These are phyloP conservation scores for Wiebesia pumilae DNA, from an alignment of 1,140 invertebrate species.

Conservation along the genomic window DNA sequence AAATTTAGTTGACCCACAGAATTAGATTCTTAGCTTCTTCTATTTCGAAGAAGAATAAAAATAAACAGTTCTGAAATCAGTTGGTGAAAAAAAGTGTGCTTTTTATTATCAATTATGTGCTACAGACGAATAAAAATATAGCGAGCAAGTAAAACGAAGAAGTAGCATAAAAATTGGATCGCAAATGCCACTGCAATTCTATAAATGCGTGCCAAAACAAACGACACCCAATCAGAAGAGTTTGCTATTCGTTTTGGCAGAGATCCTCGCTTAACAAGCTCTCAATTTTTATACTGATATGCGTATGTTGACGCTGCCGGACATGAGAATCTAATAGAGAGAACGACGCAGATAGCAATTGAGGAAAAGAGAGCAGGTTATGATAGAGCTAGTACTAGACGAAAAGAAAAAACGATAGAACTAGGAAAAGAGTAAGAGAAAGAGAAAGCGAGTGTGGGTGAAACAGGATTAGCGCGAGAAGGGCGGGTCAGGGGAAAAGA, in stretches of 20 bases:
- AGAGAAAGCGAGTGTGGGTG: background rate
- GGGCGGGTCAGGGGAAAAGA: background rate
- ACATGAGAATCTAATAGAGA: too few relatives aligned
- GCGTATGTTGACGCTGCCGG: background rate
- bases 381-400: too few relatives aligned
- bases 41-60: background rate
- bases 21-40: background rate
- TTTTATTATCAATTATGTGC: slow-evolving; percentile 36
- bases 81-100: background rate
- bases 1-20: too few relatives aligned
- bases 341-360: too few relatives aligned
- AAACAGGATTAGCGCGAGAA: background rate
- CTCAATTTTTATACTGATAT: slow-evolving; percentile 53
- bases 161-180: slow-evolving; percentile 6
- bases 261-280: slow-evolving; percentile 50
- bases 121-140: background rate
- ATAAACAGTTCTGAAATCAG: background rate
- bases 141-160: background rate
- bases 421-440: too few relatives aligned
- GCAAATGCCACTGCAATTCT: background rate
- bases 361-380: too few relatives aligned
- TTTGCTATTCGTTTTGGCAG: slow-evolving; percentile 31
- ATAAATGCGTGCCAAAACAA: slow-evolving; percentile 25
- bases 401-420: too few relatives aligned
- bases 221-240: slow-evolving; percentile 42